A percentile compares a stretch with the other conserved stretches of the same genome.
phyloP scores from a whole-genome alignment of 2,113 vertebrate species.

The Elachura formosa region DNA sequence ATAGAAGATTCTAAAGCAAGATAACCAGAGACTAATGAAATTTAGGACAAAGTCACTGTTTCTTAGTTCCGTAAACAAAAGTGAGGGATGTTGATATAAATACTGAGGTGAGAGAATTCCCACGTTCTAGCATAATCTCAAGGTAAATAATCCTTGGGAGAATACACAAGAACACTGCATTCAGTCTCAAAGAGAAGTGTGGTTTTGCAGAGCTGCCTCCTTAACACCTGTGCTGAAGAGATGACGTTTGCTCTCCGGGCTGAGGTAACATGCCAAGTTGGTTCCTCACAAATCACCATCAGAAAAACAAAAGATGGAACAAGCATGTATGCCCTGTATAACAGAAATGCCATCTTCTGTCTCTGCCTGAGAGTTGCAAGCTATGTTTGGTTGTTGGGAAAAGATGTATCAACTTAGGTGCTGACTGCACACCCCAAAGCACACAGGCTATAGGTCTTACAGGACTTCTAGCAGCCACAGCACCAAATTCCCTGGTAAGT shows the following conservation, averaged over 20 bases:
- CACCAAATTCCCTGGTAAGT: background rate
- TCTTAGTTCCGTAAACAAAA: background rate
- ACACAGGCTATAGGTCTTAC: background rate
- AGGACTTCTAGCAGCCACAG: background rate
- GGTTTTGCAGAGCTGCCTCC: background rate
- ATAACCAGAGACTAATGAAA: background rate
- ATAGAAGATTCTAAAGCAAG: background rate
- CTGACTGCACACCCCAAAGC: background rate
- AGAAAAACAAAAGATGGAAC: background rate
- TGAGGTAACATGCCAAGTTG: background rate
- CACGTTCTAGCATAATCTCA: background rate
- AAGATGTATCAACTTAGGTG: background rate
- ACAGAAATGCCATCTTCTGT: slow-evolving; percentile 28
- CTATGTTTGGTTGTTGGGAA: background rate
- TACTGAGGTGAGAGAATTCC: background rate
- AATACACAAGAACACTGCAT: background rate
- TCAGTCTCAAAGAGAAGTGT: background rate
- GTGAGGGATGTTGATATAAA: background rate
- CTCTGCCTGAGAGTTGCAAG: background rate
- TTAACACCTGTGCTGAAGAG: background rate
- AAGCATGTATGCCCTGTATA: background rate
- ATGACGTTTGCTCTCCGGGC: background rate
- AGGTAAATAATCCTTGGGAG: background rate
- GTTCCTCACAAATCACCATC: background rate
- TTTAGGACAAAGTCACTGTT: background rate